phyloP scores from a whole-genome alignment of 2,113 vertebrate genomes.

The Scopus umbretta region DNA sequence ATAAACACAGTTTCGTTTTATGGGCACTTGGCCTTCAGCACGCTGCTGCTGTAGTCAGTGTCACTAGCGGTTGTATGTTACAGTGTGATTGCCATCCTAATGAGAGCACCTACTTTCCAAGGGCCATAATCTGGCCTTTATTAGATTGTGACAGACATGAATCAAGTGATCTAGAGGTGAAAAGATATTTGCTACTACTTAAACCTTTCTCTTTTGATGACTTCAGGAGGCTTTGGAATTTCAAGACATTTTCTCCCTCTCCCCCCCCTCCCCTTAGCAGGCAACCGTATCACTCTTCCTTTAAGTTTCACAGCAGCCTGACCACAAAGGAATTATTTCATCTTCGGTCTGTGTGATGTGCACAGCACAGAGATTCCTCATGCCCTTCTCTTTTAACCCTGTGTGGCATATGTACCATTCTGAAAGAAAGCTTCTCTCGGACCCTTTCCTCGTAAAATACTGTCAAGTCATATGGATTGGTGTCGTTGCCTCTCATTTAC shows the following conservation, averaged over 20 bases:
- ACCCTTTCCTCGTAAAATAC: not conserved
- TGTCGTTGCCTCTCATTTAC: not conserved
- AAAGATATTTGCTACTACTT: not conserved
- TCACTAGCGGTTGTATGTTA: not conserved
- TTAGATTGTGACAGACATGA: not conserved
- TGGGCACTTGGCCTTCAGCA: not conserved
- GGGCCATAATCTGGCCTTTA: not conserved
- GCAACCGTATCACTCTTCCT: not conserved
- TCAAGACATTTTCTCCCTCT: not conserved
- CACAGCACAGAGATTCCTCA: not conserved
- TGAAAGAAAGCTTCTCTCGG: not conserved
- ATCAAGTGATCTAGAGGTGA: not conserved
- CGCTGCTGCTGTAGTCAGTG: not conserved
- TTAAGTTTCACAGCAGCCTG: not conserved
- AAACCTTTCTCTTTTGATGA: not conserved
- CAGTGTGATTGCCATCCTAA: not conserved
- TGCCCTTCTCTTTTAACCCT: not conserved
- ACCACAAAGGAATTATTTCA: not conserved
- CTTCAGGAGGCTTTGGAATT: not conserved
- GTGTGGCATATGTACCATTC: not conserved
- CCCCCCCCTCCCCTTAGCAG: not conserved
- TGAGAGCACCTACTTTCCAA: not conserved
- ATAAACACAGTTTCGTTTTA: not conserved
- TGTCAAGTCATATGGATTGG: no score
- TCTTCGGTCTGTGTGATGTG: not conserved